phyloP scores from a whole-genome alignment of 2,888 invertebrate genomes.

The Cephus runcator region DNA sequence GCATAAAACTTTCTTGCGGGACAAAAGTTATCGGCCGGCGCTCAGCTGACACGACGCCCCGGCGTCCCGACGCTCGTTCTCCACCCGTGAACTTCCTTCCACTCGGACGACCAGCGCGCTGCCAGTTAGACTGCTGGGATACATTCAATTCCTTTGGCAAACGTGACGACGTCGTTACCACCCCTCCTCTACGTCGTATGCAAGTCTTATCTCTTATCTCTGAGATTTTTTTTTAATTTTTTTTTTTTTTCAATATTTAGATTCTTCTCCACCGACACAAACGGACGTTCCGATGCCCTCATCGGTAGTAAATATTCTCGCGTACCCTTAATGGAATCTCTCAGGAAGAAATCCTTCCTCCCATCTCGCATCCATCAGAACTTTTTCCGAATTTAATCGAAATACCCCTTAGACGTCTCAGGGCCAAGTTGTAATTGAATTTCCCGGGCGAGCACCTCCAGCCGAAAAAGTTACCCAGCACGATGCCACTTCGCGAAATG shows the following conservation, averaged over 20 bases:
- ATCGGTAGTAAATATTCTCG: neutral
- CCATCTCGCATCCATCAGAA: neutral
- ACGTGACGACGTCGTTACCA: neutral
- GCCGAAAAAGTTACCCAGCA: neutral
- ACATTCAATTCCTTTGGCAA: neutral
- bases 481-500: neutral
- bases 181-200: neutral
- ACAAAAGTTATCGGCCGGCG: conserved; percentile 30
- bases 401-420: neutral
- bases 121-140: neutral
- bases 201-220: neutral
- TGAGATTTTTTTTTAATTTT: neutral
- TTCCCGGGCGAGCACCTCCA: neutral
- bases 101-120: neutral
- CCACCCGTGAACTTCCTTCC: neutral
- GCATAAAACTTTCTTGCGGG: conserved; percentile 32
- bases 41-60: conserved; percentile 32
- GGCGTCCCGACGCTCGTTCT: conserved; percentile 6
- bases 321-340: neutral
- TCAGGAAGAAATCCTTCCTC: neutral
- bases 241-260: neutral
- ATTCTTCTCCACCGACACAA: neutral
- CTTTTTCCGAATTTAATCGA: neutral
- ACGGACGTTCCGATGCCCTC: neutral
- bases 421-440: conserved; percentile 1